Evolutionary conservation across 2,888 invertebrate genomes (phyloP), one percentile per base, ranked within the genome.

Genomic region (Watsonalla binaria): DNA sequence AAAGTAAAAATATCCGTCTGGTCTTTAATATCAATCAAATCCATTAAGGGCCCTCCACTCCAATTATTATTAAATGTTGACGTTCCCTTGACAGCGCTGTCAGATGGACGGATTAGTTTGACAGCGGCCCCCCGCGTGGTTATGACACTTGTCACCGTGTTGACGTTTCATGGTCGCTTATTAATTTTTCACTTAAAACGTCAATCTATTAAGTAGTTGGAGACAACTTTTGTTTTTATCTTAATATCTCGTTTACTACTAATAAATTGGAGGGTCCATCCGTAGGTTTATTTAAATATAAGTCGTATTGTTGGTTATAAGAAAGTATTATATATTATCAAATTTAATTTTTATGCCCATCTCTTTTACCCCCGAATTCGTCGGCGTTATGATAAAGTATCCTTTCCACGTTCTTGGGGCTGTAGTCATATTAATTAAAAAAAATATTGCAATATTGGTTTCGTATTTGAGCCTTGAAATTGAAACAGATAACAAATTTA

Each of bases 1-100:
- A 54, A 59, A 59, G 37, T 52, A 58, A 14, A 37, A 49, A 11
- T 14, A 45, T n/a, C 24, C 13, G 47, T 50, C 54, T 51, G 53
- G 46, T 45, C 53, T 46, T 45, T 59, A 59, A 58, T 68, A 70
- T 73, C 73, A 73, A 71, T 75, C 72, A 76, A 70, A 65, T 67
- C 57, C 54, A 58, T 69, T 61, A 67, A 73, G 74, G 76, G 71
- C 69, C 70, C 63, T 67, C 68, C 63, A 58, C 66, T 73, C 76
- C 76, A 82, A 82, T 84, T 85, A 84, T 75, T 78, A 72, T 68
- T 70, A 71, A 72, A 63, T 64, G 71, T 73, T 83, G 83, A 82
- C 82, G 78, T 67, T 68, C 61, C 63, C 68, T 63, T 77, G 81
- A 80, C 86, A 81, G 73, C 61, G 65, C 68, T 75, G 81, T 77